Conservation (phyloP, 2,888 invertebrate genomes). For the Panorpa germanica region DNA sequence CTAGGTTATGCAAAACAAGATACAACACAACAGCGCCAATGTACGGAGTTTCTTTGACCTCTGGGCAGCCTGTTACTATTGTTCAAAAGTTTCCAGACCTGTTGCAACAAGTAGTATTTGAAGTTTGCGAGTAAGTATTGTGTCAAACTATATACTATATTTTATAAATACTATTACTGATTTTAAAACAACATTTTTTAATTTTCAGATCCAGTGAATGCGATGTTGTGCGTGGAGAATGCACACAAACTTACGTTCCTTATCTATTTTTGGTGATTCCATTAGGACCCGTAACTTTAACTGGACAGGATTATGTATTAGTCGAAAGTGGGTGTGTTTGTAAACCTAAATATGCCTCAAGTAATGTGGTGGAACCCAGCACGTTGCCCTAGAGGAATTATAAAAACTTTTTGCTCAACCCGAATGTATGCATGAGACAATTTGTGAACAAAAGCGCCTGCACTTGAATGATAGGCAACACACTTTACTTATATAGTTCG, state of each 20-base stretch:
- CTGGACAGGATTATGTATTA: slow-evolving; percentile 86
- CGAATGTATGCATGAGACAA: too few species aligned
- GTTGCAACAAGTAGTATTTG: slow-evolving; percentile 81
- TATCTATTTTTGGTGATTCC: slow-evolving; percentile 83
- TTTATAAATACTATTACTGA: too few species aligned
- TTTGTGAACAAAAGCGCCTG: too few species aligned
- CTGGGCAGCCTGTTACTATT: slow-evolving; percentile 82
- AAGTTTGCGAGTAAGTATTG: slow-evolving; percentile 71
- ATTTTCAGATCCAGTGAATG: slow-evolving; percentile 66
- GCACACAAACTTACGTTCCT: slow-evolving; percentile 82
- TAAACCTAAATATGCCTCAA: slow-evolving; percentile 33
- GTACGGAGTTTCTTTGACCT: slow-evolving; percentile 86
- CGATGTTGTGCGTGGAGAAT: slow-evolving; percentile 73
- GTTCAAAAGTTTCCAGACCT: slow-evolving; percentile 89
- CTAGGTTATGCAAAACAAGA: slow-evolving; percentile 68
- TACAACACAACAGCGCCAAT: slow-evolving; percentile 89
- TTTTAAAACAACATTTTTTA: slow-evolving; percentile 11
- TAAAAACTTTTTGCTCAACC: too few species aligned
- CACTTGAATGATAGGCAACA: background rate
- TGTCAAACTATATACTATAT: too few species aligned
- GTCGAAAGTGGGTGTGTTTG: slow-evolving; percentile 92
- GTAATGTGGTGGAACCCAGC: slow-evolving; percentile 24
- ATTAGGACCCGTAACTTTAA: slow-evolving; percentile 73
- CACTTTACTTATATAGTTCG: background rate
- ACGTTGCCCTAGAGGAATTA: slow-evolving; percentile 21